Percentiles rank a stretch among this genome's conserved stretches.
These are phyloP conservation scores for Melopsittacus undulatus DNA, from an alignment of 2,797 vertebrate genomes.

Conservation along the genomic window DNA sequence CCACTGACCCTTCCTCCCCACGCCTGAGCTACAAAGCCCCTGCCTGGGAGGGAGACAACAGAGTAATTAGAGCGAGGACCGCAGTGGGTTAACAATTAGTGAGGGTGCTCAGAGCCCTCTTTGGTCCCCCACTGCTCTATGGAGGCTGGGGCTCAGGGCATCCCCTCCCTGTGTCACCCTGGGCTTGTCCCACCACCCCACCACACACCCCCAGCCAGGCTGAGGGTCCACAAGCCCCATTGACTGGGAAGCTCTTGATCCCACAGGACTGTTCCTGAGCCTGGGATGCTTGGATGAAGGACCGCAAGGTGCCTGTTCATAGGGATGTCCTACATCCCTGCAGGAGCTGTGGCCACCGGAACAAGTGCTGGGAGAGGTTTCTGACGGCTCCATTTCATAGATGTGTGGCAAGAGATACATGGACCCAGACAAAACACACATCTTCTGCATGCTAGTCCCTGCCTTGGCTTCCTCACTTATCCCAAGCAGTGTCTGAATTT, in stretches of 20 bases:
- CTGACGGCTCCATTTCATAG: background rate
- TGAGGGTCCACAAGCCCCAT: background rate
- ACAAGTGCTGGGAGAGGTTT: background rate
- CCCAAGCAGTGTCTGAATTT: background rate
- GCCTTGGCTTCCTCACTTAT: background rate
- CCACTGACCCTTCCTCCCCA: slow-evolving; percentile 64
- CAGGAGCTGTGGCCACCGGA: background rate
- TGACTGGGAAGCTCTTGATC: background rate
- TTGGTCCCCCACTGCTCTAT: background rate
- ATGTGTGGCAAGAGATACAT: background rate
- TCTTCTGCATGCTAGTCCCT: background rate
- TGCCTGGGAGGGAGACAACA: background rate
- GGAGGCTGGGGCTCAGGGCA: background rate
- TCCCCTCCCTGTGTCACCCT: rapidly evolving
- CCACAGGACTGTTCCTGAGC: rapidly evolving
- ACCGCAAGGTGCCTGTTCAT: background rate
- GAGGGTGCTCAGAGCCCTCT: background rate
- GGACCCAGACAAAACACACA: rapidly evolving
- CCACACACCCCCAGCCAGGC: rapidly evolving
- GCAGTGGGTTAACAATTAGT: slow-evolving; percentile 44
- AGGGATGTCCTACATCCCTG: background rate
- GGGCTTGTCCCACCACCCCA: background rate
- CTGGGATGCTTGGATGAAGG: background rate
- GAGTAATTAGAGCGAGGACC: slow-evolving; percentile 31
- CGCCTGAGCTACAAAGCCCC: background rate